These are phyloP conservation scores for Cryptosula pallasiana DNA, from an alignment of 2,888 invertebrate genomes.

Conservation along the genomic window DNA sequence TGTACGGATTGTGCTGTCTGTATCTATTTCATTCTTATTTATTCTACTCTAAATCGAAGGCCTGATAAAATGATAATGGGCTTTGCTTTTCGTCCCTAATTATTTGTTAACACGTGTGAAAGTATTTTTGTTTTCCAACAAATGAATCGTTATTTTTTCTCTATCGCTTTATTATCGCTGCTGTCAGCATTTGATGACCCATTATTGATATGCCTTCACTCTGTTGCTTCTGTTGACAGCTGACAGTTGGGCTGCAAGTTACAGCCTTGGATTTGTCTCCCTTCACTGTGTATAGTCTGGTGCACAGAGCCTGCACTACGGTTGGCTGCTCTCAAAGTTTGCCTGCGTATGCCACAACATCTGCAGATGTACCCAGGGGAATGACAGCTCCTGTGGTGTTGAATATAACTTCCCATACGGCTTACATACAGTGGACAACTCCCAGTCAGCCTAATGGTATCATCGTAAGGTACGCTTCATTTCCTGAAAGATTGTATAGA, in stretches of 20 bases:
- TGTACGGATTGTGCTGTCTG: neutral
- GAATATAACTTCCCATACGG: constrained; percentile 33
- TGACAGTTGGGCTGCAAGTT: constrained; percentile 10
- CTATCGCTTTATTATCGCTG: too few species aligned
- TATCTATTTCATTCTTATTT: too few species aligned
- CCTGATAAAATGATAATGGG: neutral
- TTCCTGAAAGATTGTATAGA: too few species aligned
- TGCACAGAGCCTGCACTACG: constrained; percentile 38
- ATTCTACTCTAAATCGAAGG: neutral
- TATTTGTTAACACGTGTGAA: too few species aligned
- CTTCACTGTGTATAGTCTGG: constrained; percentile 35
- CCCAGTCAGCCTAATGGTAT: constrained; percentile 39
- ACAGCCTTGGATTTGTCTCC: constrained; percentile 31
- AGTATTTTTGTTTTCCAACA: too few species aligned
- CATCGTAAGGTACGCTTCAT: constrained; percentile 34
- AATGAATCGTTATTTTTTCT: too few species aligned
- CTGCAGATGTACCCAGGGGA: constrained; percentile 36
- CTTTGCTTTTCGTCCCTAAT: too few species aligned
- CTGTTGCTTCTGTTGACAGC: neutral
- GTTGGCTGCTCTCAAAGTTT: constrained; percentile 41
- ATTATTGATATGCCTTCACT: too few species aligned
- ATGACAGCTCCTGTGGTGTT: constrained; percentile 33
- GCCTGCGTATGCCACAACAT: constrained; percentile 32
- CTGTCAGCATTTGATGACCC: too few species aligned
- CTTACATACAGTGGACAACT: constrained; percentile 36